Conservation (phyloP, 2,888 invertebrate species). For the Lepidonotus clava region DNA sequence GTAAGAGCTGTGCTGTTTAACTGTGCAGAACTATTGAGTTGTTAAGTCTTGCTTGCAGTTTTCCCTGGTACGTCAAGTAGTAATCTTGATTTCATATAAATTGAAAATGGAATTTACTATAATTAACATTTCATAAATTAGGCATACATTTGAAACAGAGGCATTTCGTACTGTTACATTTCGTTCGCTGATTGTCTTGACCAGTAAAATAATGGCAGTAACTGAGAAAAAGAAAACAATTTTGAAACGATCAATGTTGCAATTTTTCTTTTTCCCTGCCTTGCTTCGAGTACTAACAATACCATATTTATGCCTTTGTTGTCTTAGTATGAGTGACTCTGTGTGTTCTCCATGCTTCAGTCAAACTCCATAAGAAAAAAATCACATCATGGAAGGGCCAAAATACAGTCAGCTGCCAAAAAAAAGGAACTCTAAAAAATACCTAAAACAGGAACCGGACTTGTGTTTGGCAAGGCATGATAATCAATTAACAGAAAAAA, state of each 20-base stretch:
- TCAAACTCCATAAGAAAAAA: conserved; percentile 2
- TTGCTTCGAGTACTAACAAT: background rate
- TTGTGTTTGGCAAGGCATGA: background rate
- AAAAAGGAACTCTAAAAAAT: background rate
- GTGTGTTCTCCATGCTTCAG: conserved; percentile 25
- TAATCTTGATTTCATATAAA: conserved; percentile 27
- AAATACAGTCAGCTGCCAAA: background rate
- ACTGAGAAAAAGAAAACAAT: background rate
- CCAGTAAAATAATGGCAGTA: background rate
- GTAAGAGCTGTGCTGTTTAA: background rate
- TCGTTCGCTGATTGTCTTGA: background rate
- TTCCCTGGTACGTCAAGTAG: background rate
- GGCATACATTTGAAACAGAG: background rate
- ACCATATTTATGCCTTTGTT: conserved; percentile 22
- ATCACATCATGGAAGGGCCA: conserved; percentile 6
- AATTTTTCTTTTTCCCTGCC: conserved; percentile 2
- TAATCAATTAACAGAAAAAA: background rate
- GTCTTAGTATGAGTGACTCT: conserved; percentile 43
- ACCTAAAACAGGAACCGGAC: background rate
- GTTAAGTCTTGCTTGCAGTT: conserved; percentile 29
- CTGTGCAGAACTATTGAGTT: background rate
- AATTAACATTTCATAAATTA: background rate
- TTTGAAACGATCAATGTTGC: conserved; percentile 4
- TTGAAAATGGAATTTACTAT: conserved; percentile 12
- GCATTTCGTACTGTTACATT: conserved; percentile 15